phyloP scores from a whole-genome alignment of 2,113 vertebrate species.

The Siniperca knerii region DNA sequence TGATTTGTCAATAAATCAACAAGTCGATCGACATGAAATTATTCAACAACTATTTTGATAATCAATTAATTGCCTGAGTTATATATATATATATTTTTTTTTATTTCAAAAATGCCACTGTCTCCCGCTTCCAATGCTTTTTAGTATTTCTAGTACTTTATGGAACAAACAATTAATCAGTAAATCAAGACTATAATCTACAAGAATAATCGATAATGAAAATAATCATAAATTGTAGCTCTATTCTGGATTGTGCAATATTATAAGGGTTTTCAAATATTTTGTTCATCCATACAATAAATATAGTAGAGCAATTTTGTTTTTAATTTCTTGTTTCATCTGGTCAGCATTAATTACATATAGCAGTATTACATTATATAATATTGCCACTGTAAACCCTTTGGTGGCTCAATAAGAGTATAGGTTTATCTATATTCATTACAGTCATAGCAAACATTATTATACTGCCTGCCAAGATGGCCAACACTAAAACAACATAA shows the following conservation, averaged over 20 bases:
- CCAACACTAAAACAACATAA: background rate
- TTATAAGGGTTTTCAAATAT: background rate
- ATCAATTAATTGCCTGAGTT: background rate
- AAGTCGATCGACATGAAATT: background rate
- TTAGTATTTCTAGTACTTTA: background rate
- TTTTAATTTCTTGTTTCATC: background rate
- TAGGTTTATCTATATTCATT: background rate
- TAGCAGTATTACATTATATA: background rate
- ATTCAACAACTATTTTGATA: constrained; percentile 4
- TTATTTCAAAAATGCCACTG: background rate
- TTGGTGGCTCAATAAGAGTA: constrained; percentile 4
- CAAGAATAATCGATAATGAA: background rate
- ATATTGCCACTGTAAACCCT: background rate
- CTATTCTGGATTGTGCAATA: background rate
- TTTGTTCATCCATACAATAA: background rate
- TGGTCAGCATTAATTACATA: background rate
- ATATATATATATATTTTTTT: no score
- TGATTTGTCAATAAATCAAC: background rate
- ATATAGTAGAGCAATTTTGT: background rate
- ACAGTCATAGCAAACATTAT: background rate
- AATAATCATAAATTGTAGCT: background rate
- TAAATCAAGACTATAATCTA: background rate
- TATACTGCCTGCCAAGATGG: background rate
- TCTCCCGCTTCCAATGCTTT: background rate
- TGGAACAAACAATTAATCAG: background rate